phyloP scores from a whole-genome alignment of 1,140 invertebrate species.

The Trichomalopsis sarcophagae region DNA sequence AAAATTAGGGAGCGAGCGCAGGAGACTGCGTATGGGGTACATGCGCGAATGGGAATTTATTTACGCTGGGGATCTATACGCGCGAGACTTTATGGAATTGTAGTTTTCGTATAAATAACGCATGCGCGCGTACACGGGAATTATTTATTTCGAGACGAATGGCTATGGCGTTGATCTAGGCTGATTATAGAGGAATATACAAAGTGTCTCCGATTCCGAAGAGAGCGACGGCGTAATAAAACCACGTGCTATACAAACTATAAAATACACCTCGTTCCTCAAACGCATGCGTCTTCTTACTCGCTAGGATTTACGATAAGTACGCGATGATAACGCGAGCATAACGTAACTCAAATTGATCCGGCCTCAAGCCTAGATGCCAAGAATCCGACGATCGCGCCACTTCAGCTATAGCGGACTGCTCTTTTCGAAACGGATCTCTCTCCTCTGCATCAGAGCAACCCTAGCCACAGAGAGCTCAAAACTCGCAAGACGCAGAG shows the following conservation, averaged over 20 bases:
- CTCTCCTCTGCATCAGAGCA: too few species aligned
- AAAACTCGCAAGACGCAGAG: too few species aligned
- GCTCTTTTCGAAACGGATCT: too few species aligned
- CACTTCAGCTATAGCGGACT: too few species aligned
- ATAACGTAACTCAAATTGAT: slow-evolving; percentile 5
- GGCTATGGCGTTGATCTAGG: too few species aligned
- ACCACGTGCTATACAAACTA: neutral
- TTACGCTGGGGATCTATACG: neutral
- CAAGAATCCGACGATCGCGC: neutral
- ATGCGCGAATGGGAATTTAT: slow-evolving; percentile 1
- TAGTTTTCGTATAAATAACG: neutral
- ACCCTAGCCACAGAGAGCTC: neutral
- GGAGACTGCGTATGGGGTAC: neutral
- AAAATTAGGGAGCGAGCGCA: slow-evolving; percentile 27
- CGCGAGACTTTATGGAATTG: too few species aligned
- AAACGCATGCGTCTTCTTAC: neutral
- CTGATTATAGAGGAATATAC: too few species aligned
- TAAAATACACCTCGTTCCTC: neutral
- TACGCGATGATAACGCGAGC: neutral
- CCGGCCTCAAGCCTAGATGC: neutral
- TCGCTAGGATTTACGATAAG: slow-evolving; percentile 21
- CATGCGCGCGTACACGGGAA: neutral
- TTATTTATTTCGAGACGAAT: too few species aligned
- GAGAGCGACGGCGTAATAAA: neutral
- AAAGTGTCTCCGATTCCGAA: too few species aligned